Evolutionary conservation across 2,113 vertebrate genomes (phyloP), one percentile per base, ranked within the genome.

Genomic region (Harpagus bidentatus): DNA sequence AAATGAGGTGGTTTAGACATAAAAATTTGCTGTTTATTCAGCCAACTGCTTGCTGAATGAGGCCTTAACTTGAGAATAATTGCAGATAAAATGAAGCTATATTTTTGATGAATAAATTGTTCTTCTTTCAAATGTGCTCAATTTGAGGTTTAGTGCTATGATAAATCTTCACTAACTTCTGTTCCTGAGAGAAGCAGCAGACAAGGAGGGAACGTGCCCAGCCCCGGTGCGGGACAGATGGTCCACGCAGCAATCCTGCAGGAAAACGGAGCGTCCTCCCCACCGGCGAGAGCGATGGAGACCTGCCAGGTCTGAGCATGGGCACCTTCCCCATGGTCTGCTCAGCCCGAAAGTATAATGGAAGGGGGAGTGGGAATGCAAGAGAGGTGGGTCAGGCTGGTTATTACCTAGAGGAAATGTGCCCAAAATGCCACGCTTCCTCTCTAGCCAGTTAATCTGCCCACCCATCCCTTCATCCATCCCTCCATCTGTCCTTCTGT

Each of bases 31-130:
- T 93, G 81, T 94, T 96, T 94, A 82, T 91, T 94, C 74, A 69
- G 61, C 61, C 78, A 94, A 95, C 82, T 89, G 67, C 81, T 87
- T 47, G 34, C 81, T 74, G 95, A 96, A 95, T 76, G 73, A 82
- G 86, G 78, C 87, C 82, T 95, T 96, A 96, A 94, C 86, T 96
- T 79, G 84, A 89, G 86, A 91, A 96, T 96, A 97, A 97, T 93
- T 96, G 87, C 91, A 82, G 84, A 84, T 94, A 94, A 96, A 96
- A 96, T 2, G 25, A 91, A 96, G 93, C 91, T 89, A 31, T 96
- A 87, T 94, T 96, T 97, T 87, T 93, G 95, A 96, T 93, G 56
- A 95, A 96, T 97, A 97, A 97, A 97, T 97, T 94, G 81, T 95
- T 96, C 84, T 91, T 87, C 78, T 95, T 96, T 97, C 81, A 90